Evolutionary conservation across 1,140 invertebrate species (phyloP).

Genomic region (Zeugodacus cucurbitae): DNA sequence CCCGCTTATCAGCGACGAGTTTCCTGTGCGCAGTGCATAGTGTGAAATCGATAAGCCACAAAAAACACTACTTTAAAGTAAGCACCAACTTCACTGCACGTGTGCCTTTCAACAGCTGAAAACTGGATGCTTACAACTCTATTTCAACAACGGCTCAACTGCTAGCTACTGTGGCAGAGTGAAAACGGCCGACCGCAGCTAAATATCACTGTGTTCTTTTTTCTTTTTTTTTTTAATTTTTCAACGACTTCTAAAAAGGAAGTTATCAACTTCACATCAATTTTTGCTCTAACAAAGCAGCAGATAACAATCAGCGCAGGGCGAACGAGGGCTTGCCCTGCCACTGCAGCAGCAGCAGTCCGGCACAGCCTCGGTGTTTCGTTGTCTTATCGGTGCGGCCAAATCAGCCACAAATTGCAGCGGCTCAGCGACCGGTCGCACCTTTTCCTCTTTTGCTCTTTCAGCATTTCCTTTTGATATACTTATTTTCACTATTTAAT

Average conservation of each 20-base stretch:
- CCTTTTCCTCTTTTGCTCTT: not conserved
- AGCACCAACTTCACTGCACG: not conserved
- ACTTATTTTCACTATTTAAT: not conserved
- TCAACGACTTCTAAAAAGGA: not conserved
- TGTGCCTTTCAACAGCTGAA: not conserved
- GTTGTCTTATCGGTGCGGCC: slow-evolving; percentile 10
- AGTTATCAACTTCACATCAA: not conserved
- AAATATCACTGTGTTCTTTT: not conserved
- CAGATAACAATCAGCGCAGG: not conserved
- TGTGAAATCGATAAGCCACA: not conserved
- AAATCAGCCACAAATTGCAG: slow-evolving; percentile 19
- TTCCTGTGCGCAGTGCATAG: not conserved
- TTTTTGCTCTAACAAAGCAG: not conserved
- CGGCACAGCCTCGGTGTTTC: not conserved
- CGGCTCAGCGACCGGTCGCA: not conserved
- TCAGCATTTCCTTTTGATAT: not conserved
- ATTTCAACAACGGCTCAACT: not conserved
- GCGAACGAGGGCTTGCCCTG: not conserved
- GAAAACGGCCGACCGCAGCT: not conserved
- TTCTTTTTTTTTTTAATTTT: not conserved
- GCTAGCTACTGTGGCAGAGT: not conserved
- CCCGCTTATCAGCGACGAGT: not conserved
- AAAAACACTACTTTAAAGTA: not conserved
- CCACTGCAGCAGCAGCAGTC: not conserved
- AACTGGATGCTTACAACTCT: not conserved